A percentile compares a stretch with the other conserved stretches of the same genome.
Conservation (phyloP, 2,797 vertebrate species). For the Gambelia wislizenii region DNA sequence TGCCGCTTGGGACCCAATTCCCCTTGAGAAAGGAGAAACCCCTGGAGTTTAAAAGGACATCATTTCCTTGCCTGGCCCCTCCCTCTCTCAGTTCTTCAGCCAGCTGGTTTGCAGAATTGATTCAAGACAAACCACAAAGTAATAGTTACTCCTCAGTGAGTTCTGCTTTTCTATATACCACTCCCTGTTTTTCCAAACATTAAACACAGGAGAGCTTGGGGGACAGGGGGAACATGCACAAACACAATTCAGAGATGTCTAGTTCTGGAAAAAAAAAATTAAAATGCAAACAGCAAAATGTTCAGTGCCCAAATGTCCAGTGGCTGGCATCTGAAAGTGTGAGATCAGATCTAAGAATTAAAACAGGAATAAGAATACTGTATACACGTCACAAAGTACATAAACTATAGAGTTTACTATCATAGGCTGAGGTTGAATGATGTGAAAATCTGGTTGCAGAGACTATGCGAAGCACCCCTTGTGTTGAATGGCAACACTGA, state of each 20-base stretch:
- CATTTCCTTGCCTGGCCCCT: neutral
- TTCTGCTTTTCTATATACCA: conserved; percentile 5
- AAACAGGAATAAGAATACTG: neutral
- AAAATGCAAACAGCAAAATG: neutral
- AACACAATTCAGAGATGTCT: neutral
- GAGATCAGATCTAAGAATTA: neutral
- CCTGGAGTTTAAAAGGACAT: neutral
- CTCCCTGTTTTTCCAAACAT: conserved; percentile 17
- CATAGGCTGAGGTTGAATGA: too few relatives aligned
- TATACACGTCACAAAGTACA: neutral
- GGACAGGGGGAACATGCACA: neutral
- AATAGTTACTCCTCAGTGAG: neutral
- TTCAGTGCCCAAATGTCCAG: too few relatives aligned
- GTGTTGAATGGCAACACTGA: too few relatives aligned
- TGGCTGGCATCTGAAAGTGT: neutral
- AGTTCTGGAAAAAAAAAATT: neutral
- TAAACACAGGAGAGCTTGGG: neutral
- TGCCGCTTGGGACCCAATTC: neutral
- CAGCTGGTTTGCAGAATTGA: neutral
- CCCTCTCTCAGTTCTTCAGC: neutral
- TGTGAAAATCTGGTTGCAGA: too few relatives aligned
- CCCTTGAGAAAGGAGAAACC: neutral
- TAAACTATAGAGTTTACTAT: too few relatives aligned
- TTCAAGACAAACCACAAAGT: conserved; percentile 31
- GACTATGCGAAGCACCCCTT: too few relatives aligned